A percentile compares a stretch with the other conserved stretches of the same genome.
These are phyloP conservation scores for Trinorchestia longiramus DNA, from an alignment of 1,140 invertebrate species.

Conservation along the genomic window DNA sequence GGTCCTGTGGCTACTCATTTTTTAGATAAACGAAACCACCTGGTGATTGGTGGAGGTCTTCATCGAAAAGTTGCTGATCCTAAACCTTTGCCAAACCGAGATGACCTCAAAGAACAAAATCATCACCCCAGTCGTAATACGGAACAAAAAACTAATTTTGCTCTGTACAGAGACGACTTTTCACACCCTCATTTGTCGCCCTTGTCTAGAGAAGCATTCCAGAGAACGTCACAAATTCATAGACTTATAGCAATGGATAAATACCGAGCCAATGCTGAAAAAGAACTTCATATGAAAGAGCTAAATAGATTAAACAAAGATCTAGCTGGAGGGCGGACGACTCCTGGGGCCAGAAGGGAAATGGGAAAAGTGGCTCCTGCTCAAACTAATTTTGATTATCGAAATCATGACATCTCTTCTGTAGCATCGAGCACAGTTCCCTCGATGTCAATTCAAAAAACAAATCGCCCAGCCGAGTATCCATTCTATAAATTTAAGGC, in stretches of 20 bases:
- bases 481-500: slow-evolving; percentile 30
- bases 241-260: background rate
- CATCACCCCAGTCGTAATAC: background rate
- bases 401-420: background rate
- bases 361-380: background rate
- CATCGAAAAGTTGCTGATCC: slow-evolving; percentile 2
- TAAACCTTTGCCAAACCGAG: background rate
- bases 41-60: background rate
- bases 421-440: background rate
- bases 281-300: background rate
- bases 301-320: background rate
- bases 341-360: background rate
- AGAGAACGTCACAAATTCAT: background rate
- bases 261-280: background rate
- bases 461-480: background rate
- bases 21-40: background rate
- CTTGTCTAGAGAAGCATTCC: background rate
- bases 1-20: background rate
- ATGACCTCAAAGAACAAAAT: background rate
- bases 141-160: background rate
- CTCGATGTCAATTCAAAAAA: background rate
- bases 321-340: background rate
- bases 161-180: slow-evolving; percentile 40
- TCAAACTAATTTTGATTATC: background rate
- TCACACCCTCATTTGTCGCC: background rate